Evolutionary conservation across 2,113 vertebrate genomes (phyloP), one percentile per base, ranked within the genome.

Genomic region (Agapornis roseicollis): DNA sequence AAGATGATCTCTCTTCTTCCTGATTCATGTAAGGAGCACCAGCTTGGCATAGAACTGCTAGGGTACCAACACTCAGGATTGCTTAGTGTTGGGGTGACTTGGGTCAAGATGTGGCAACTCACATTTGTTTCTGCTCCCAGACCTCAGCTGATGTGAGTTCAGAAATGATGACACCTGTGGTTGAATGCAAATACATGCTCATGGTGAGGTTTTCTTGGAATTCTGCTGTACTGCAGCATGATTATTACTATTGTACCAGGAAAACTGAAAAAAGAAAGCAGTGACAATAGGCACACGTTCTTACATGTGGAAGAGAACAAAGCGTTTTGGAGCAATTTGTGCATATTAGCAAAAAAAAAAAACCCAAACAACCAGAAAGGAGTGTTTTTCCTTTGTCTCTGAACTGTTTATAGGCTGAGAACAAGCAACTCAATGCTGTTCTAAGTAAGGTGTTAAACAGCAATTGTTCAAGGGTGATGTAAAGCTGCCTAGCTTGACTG

Each of bases 381-480:
- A 31, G 29, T 71, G 80, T n/a, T 95, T 76, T 93, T 58, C 27
- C 80, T 91, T 93, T 91, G 60, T 89, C 56, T 90, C 77, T 68
- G 55, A 47, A 15, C 1, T 13, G n/a, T 65, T 83, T 76, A 10
- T 79, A 81, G 47, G 31, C 55, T 60, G 58, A 88, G 60, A 94
- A 83, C 31, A 77, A 85, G 71, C 46, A 95, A 61, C 41, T 44
- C 64, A 47, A 3, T 56, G 55, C 66, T 86, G 56, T 42, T 86
- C 77, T 74, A 5, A 81, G 18, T 71, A 3, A 86, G 29, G 56
- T 47, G 29, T 65, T 52, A 39, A 70, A 85, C 4, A 3, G 31
- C 35, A 44, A 1, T 47, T 70, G 37, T 89, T 90, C 31, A 53
- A 66, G 53, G 91, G 28, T 80, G 42, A 13, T 31, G 15, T 37